Evolutionary conservation across 2,797 vertebrate genomes (phyloP).

Genomic region (Typhlichthys subterraneus): DNA sequence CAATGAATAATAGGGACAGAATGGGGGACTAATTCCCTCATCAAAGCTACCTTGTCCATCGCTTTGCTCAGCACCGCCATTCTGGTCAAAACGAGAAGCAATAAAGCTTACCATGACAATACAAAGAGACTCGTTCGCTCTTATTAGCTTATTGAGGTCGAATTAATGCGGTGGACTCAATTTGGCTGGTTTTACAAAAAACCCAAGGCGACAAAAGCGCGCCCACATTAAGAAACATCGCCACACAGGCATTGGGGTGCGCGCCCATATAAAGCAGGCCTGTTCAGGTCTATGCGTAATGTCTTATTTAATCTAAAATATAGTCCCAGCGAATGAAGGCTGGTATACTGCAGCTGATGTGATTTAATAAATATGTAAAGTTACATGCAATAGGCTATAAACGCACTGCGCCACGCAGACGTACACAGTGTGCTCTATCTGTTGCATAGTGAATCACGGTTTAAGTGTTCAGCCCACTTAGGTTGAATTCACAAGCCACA

Average conservation of each 20-base stretch:
- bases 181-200: conserved; percentile 88
- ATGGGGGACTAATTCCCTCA: conserved; percentile 99
- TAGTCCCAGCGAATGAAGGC: conserved; percentile 20
- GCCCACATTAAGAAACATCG: conserved; percentile 48
- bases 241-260: conserved; percentile 23
- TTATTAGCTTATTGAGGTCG: conserved; percentile 99
- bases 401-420: conserved; percentile 45
- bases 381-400: conserved; percentile 58
- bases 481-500: conserved; percentile 78
- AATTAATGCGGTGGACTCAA: conserved; percentile 96
- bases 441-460: conserved; percentile 69
- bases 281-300: conserved; percentile 6
- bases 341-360: conserved; percentile 52
- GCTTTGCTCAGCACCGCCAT: conserved; percentile 95
- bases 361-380: conserved; percentile 77
- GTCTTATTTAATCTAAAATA: conserved; percentile 44
- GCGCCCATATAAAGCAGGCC: conserved; percentile 14
- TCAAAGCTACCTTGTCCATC: conserved; percentile 99
- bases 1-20: conserved; percentile 99
- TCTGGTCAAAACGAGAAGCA: conserved; percentile 99
- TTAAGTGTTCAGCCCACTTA: conserved; percentile 79
- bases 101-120: conserved; percentile 99
- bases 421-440: conserved; percentile 64
- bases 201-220: conserved; percentile 67
- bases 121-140: conserved; percentile 96